These are phyloP conservation scores for Intellagama lesueurii DNA, from an alignment of 2,797 vertebrate genomes.

Conservation along the genomic window DNA sequence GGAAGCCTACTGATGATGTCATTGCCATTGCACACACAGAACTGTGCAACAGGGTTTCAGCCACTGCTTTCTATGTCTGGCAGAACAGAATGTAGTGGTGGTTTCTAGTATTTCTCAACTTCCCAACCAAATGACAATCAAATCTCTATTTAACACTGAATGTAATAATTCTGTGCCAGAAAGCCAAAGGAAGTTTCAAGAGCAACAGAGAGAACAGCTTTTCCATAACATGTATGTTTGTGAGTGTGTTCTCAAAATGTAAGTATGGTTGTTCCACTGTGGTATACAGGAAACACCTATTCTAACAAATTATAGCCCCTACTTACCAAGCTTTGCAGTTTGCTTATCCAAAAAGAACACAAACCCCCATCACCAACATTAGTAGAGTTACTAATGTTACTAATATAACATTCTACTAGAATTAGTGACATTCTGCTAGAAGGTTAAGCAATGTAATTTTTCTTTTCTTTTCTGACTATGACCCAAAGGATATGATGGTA, in stretches of 20 bases:
- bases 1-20: too few species aligned
- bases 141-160: background rate
- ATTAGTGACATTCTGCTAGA: too few species aligned
- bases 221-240: background rate
- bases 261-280: background rate
- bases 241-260: background rate
- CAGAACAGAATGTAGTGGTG: background rate
- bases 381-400: background rate
- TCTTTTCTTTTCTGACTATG: too few species aligned
- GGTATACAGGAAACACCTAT: too few species aligned
- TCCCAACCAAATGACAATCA: background rate
- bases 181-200: background rate
- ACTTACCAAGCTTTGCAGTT: background rate
- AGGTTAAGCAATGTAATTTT: too few species aligned
- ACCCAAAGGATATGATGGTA: too few species aligned
- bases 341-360: background rate
- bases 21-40: too few species aligned
- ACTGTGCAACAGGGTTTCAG: too few species aligned
- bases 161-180: background rate
- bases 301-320: background rate
- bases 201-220: background rate
- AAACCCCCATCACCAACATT: background rate
- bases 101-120: background rate
- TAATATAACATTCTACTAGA: too few species aligned
- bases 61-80: background rate